These are phyloP conservation scores for Narcine bancroftii DNA, from an alignment of 2,113 vertebrate species.

Conservation along the genomic window DNA sequence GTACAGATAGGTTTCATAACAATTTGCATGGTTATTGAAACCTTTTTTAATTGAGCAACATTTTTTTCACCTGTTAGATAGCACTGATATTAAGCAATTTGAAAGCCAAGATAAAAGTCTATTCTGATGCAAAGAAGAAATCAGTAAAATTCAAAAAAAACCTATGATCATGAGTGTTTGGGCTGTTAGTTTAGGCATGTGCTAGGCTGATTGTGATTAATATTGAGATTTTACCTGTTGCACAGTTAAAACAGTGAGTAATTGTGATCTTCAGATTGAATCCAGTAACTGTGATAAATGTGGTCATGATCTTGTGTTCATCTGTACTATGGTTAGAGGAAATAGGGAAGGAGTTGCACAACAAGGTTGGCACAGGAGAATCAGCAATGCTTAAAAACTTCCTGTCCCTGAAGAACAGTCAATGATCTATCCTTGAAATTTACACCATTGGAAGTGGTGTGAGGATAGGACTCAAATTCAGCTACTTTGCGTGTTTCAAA, in stretches of 20 bases:
- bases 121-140: not conserved
- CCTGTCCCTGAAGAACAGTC: not conserved
- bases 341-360: too few relatives aligned
- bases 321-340: not conserved
- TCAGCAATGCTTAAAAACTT: not conserved
- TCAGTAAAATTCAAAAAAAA: not conserved
- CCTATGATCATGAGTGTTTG: not conserved
- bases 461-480: not conserved
- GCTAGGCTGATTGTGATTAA: not conserved
- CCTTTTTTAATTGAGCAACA: not conserved
- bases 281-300: not conserved
- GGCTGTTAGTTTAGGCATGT: not conserved
- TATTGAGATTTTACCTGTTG: not conserved
- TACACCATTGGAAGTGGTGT: too few relatives aligned
- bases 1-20: not conserved
- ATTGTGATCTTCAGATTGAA: not conserved
- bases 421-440: not conserved
- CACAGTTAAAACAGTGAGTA: not conserved
- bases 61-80: not conserved
- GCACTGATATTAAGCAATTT: not conserved
- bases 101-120: not conserved
- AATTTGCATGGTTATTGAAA: not conserved
- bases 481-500: not conserved
- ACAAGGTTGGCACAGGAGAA: not conserved
- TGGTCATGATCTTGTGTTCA: too few relatives aligned